A percentile compares a stretch with the other conserved stretches of the same genome.
Conservation (phyloP, 2,797 vertebrate species). For the Huso huso region DNA sequence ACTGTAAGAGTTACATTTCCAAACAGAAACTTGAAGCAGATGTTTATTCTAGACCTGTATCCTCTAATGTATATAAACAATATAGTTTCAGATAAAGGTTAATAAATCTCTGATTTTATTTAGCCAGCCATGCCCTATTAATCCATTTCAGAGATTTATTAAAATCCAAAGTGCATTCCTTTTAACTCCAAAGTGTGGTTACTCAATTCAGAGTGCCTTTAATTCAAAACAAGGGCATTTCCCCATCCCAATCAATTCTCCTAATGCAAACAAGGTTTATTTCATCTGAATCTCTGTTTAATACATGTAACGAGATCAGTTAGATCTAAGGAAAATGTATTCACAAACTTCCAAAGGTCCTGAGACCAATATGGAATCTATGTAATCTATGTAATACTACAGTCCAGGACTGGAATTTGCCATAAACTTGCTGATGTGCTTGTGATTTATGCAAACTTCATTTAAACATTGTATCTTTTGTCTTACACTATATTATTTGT, state of each 20-base stretch:
- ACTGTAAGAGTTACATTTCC: constrained; percentile 34
- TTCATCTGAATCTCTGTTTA: constrained; percentile 12
- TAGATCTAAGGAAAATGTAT: constrained; percentile 27
- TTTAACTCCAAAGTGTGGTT: constrained; percentile 20
- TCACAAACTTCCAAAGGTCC: constrained; percentile 24
- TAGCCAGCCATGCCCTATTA: constrained; percentile 39
- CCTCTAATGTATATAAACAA: constrained; percentile 40
- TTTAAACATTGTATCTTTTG: constrained; percentile 7
- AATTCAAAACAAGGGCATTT: constrained; percentile 26
- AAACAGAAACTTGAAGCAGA: constrained; percentile 41
- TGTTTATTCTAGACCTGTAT: constrained; percentile 34
- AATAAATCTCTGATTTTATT: constrained; percentile 41
- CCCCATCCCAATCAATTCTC: constrained; percentile 31
- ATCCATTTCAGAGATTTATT: constrained; percentile 41
- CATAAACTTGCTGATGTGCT: constrained; percentile 19
- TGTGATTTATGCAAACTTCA: constrained; percentile 14
- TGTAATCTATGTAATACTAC: constrained; percentile 17
- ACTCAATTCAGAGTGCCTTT: constrained; percentile 30
- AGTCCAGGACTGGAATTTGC: constrained; percentile 21
- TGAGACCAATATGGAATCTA: constrained; percentile 12
- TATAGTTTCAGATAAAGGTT: constrained; percentile 34
- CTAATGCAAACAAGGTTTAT: constrained; percentile 30
- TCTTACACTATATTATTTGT: too few species aligned
- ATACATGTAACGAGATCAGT: constrained; percentile 28
- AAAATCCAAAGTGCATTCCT: constrained; percentile 31